These are phyloP conservation scores for Panonychus citri DNA, from an alignment of 1,140 invertebrate species.

Conservation along the genomic window DNA sequence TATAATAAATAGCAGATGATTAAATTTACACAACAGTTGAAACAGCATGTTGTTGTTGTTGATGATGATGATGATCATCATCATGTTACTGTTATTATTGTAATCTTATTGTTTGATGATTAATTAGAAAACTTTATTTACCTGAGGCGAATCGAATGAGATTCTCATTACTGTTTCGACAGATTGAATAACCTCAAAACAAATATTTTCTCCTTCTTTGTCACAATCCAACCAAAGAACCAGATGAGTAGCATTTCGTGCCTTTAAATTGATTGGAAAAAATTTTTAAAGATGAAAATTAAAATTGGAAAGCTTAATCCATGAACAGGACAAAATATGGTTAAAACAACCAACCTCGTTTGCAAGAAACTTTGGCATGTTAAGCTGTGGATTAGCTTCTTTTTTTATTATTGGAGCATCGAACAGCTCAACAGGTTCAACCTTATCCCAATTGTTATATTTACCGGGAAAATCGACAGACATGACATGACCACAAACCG, in stretches of 20 bases:
- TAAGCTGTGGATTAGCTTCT: slow-evolving; percentile 77
- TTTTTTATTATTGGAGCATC: slow-evolving; percentile 81
- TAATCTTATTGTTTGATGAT: no score
- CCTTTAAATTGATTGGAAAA: not conserved
- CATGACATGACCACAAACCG: slow-evolving; percentile 96
- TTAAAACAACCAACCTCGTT: slow-evolving; percentile 36
- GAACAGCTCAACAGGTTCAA: slow-evolving; percentile 89
- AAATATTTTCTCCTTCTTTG: slow-evolving; percentile 98
- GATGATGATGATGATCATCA: no score
- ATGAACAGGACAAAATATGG: not conserved
- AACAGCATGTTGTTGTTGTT: no score
- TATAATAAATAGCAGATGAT: no score
- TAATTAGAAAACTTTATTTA: no score
- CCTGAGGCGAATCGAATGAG: slow-evolving; percentile 5
- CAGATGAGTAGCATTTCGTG: not conserved
- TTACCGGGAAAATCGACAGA: slow-evolving; percentile 79
- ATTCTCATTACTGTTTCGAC: slow-evolving; percentile 24
- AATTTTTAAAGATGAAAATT: not conserved
- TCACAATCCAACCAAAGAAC: slow-evolving; percentile 92
- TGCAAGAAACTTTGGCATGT: slow-evolving; percentile 70
- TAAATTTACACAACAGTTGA: not conserved
- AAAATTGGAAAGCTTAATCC: not conserved
- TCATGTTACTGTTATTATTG: no score
- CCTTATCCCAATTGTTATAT: slow-evolving; percentile 95
- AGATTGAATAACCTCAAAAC: slow-evolving; percentile 55